Evolutionary conservation across 2,113 vertebrate species (phyloP).

Genomic region (Embiotoca jacksoni): DNA sequence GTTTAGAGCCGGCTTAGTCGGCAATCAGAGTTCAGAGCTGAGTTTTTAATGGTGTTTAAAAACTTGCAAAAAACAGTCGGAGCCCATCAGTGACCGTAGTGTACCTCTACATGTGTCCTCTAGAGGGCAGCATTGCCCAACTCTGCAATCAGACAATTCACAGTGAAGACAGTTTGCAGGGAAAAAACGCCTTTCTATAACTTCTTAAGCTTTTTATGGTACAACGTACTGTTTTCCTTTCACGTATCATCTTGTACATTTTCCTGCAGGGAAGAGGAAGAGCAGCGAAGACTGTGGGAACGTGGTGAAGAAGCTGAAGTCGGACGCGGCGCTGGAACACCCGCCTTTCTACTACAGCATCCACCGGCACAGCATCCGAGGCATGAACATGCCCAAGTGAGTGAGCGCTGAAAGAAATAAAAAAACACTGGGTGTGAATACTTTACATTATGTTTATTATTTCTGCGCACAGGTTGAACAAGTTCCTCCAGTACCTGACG

Average conservation of each 20-base stretch:
- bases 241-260: not conserved
- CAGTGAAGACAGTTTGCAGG: no score
- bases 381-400: constrained; percentile 99
- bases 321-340: constrained; percentile 87
- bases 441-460: not conserved
- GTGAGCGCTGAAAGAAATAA: constrained; percentile 43
- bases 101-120: not conserved
- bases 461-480: constrained; percentile 89
- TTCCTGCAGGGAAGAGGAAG: constrained; percentile 91
- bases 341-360: constrained; percentile 98
- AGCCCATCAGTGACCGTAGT: not conserved
- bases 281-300: constrained; percentile 80
- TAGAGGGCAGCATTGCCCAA: constrained; percentile 11
- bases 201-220: not conserved
- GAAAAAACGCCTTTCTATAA: no score
- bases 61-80: not conserved
- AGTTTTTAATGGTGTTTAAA: not conserved
- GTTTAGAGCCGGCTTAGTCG: no score
- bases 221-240: not conserved
- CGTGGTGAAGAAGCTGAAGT: constrained; percentile 87
- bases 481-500: constrained; percentile 92
- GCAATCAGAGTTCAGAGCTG: no score
- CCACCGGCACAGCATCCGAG: constrained; percentile 95
- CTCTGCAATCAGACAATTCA: not conserved
- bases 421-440: no score